A percentile compares a stretch with the other conserved stretches of the same genome.
Evolutionary conservation across 2,113 vertebrate species (phyloP).

Genomic region (Marmota monax): DNA sequence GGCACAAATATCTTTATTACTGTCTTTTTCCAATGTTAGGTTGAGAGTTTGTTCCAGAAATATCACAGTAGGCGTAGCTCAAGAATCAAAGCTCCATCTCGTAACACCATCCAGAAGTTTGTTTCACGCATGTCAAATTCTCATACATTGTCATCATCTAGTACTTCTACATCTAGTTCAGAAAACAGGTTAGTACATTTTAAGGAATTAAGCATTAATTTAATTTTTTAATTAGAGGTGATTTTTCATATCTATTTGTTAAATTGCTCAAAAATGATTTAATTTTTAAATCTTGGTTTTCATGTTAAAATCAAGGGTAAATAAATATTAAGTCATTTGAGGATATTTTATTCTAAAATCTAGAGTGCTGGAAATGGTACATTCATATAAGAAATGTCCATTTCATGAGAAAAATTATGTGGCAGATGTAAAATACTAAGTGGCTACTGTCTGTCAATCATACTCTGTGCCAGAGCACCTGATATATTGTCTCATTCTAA

Average conservation of each 20-base stretch:
- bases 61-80: conserved; percentile 96
- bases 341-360: conserved; percentile 8
- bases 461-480: neutral
- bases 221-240: conserved; percentile 20
- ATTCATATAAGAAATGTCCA: neutral
- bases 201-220: conserved; percentile 79
- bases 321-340: neutral
- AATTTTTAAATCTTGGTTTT: conserved; percentile 64
- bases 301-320: conserved; percentile 37
- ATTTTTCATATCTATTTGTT: conserved; percentile 60
- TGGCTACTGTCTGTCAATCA: neutral
- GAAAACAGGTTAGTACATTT: conserved; percentile 93
- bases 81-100: conserved; percentile 96
- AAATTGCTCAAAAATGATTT: conserved; percentile 71
- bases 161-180: conserved; percentile 93
- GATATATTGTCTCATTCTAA: neutral
- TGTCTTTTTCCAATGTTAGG: conserved; percentile 89
- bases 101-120: conserved; percentile 97
- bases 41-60: conserved; percentile 97
- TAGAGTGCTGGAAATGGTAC: neutral
- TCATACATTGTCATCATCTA: conserved; percentile 93
- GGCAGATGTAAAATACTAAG: neutral
- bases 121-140: conserved; percentile 96
- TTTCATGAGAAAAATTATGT: conserved; percentile 7
- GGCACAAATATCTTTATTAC: conserved; percentile 80